Evolutionary conservation across 2,113 vertebrate species (phyloP), one percentile per base, ranked within the genome.

Genomic region (Geococcyx californianus): DNA sequence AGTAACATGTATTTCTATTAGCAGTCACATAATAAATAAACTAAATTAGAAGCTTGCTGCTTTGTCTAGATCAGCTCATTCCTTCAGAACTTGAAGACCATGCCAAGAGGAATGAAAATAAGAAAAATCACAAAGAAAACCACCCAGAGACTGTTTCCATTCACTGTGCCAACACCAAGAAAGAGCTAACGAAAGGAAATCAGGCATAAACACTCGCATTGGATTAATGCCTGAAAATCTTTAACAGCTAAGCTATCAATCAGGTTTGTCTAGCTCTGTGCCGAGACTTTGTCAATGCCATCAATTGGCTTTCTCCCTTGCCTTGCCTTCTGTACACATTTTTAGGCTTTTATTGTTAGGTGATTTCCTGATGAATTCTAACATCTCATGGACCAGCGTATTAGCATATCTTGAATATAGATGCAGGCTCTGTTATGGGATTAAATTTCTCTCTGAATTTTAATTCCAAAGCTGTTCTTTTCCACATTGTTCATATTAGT

Each of bases 401-500:
- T 96, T 97, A 97, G 90, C 90, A 83, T 95, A 69, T 47, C 92
- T 87, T 86, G 94, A 97, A 96, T 97, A 96, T 91, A 95, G 94
- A 98, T 93, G 94, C 83, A 86, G 82, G 25, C 63, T 87, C 82
- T 66, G 36, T 40, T 87, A 76, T 45, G 89, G 89, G 83, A 97
- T 95, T 97, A 73, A 59, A 92, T 95, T 97, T 95, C 93, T 88
- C 85, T 62, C 34, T 67, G 94, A 92, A 97, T 97, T 96, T 97
- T 96, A 95, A 97, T 96, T 96, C 94, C 79, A 58, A 77, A 94
- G 83, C 62, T 97, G 82, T 68, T 95, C 80, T 95, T 91, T 91
- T 91, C 93, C 79, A 82, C 90, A 36, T 62, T 86, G 58, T 58
- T 95, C 67, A 9, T 25, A 73, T 20, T 33, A 91, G 89, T 83